phyloP scores from a whole-genome alignment of 1,140 invertebrate species.

The Dreissena rostriformis region DNA sequence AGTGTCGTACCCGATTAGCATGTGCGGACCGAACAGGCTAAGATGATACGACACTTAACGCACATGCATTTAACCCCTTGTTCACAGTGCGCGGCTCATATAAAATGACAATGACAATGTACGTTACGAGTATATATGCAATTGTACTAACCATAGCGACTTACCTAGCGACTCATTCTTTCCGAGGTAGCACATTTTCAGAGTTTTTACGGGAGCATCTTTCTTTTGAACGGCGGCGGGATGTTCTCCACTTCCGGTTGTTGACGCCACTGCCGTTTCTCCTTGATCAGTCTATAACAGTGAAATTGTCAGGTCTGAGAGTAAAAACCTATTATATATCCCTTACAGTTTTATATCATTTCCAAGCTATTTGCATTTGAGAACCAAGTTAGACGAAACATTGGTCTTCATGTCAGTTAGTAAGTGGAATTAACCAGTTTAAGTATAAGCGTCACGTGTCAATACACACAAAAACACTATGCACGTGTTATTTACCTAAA shows the following conservation, averaged over 20 bases:
- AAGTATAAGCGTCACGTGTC: too few relatives aligned
- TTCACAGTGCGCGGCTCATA: too few relatives aligned
- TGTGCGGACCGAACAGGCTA: too few relatives aligned
- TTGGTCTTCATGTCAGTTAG: neutral
- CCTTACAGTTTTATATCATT: neutral
- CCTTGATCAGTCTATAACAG: constrained; percentile 38
- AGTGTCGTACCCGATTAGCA: too few relatives aligned
- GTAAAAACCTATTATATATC: neutral
- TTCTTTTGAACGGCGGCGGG: constrained; percentile 55
- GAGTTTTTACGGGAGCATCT: constrained; percentile 63
- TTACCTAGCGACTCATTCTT: constrained; percentile 76
- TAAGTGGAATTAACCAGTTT: too few relatives aligned
- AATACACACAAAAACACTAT: too few relatives aligned
- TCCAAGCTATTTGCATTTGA: neutral
- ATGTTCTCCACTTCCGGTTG: constrained; percentile 1
- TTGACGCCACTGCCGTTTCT: constrained; percentile 31
- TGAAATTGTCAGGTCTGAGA: neutral
- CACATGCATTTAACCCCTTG: too few relatives aligned
- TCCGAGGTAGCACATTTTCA: constrained; percentile 73
- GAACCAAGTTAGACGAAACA: neutral
- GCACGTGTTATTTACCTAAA: neutral
- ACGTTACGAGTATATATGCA: too few relatives aligned
- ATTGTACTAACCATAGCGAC: neutral
- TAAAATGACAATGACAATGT: too few relatives aligned
- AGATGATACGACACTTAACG: too few relatives aligned